phyloP scores from a whole-genome alignment of 2,888 invertebrate genomes.

The Nephrotoma flavescens region DNA sequence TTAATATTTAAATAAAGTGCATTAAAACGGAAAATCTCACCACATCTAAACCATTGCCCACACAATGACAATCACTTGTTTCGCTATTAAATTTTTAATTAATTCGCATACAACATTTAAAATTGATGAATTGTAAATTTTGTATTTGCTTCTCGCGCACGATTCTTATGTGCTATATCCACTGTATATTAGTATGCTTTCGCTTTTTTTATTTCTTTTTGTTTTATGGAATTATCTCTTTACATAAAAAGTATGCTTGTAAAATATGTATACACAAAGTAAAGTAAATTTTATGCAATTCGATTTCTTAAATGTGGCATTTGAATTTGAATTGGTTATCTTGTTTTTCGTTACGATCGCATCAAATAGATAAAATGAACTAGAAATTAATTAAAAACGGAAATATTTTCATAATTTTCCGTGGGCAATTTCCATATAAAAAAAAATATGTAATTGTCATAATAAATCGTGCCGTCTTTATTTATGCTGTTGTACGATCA shows the following conservation, averaged over 20 bases:
- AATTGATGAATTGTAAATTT: neutral
- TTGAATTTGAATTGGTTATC: neutral
- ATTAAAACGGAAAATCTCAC: neutral
- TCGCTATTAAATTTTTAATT: neutral
- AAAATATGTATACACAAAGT: neutral
- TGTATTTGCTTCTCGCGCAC: neutral
- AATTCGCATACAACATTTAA: neutral
- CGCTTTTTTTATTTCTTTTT: neutral
- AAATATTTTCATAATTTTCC: neutral
- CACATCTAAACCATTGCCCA: neutral
- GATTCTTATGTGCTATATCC: neutral
- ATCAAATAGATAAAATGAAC: neutral
- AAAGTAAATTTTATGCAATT: neutral
- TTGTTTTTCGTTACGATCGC: neutral
- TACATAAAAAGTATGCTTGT: neutral
- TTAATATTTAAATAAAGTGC: neutral
- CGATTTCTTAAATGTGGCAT: neutral
- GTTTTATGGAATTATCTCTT: neutral
- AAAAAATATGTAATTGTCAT: neutral
- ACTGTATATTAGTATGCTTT: neutral
- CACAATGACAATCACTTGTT: neutral
- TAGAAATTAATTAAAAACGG: neutral
- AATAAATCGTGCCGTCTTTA: neutral
- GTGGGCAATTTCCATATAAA: neutral
- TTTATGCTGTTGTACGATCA: neutral